Conservation (phyloP, 92 coral and sea anemone genomes). For the Zoanthus gigantus region DNA sequence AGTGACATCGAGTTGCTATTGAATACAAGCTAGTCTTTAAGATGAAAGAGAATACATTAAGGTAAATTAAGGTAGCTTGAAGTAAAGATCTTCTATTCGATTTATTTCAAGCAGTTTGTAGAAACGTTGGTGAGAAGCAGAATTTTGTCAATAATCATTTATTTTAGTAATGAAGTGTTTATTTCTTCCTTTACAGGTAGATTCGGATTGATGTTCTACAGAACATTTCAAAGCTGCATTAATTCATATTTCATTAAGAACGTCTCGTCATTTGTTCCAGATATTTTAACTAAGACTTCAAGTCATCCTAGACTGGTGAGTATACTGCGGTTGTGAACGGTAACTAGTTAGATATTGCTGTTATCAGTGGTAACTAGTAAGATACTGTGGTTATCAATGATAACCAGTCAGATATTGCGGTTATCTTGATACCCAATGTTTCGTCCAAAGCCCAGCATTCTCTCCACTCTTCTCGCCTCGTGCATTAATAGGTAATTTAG, state of each 20-base stretch:
- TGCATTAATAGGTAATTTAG: too few relatives aligned
- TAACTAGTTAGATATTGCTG: not conserved
- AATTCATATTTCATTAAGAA: slow-evolving; percentile 69
- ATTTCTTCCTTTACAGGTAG: slow-evolving; percentile 47
- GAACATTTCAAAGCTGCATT: slow-evolving; percentile 81
- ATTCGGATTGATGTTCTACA: slow-evolving; percentile 79
- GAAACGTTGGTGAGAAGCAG: not conserved
- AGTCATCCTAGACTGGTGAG: slow-evolving; percentile 70
- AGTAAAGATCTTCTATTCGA: not conserved
- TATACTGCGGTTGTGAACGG: not conserved
- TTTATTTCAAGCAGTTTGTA: too few relatives aligned
- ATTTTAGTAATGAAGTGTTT: not conserved
- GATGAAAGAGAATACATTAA: not conserved
- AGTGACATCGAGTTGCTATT: not conserved
- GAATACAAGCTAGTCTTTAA: not conserved
- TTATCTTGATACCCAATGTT: too few relatives aligned
- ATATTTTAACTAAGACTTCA: slow-evolving; percentile 60
- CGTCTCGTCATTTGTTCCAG: slow-evolving; percentile 59
- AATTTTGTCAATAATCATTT: not conserved
- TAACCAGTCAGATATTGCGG: too few relatives aligned
- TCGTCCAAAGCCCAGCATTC: too few relatives aligned
- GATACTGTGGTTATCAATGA: too few relatives aligned
- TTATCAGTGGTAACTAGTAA: too few relatives aligned
- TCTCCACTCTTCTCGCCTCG: too few relatives aligned
- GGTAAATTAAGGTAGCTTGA: not conserved